A percentile compares a stretch with the other conserved stretches of the same genome.
phyloP scores from a whole-genome alignment of 2,888 invertebrate species.

The Campoplex nolae region DNA sequence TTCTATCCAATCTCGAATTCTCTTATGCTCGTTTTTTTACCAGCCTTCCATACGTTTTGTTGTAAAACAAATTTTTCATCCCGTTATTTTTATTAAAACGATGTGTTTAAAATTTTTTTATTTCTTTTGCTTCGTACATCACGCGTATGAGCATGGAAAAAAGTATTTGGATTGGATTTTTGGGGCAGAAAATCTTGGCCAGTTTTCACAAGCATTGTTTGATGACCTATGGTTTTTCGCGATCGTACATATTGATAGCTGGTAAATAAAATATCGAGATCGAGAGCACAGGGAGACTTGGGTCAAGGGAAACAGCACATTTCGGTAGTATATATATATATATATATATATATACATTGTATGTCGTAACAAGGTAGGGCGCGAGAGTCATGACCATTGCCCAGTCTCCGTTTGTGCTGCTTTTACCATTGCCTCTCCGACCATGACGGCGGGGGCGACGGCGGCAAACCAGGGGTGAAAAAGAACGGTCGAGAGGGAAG shows the following conservation, averaged over 20 bases:
- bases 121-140: neutral
- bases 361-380: constrained; percentile 38
- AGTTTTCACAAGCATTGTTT: constrained; percentile 69
- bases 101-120: neutral
- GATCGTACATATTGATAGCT: constrained; percentile 83
- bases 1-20: constrained; percentile 45
- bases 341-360: neutral
- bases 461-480: neutral
- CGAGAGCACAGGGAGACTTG: constrained; percentile 56
- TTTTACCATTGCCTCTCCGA: constrained; percentile 36
- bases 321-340: neutral
- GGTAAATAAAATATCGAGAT: constrained; percentile 82
- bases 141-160: neutral
- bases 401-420: constrained; percentile 59
- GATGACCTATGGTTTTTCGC: constrained; percentile 36
- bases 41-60: constrained; percentile 8
- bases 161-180: neutral
- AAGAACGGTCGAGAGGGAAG: neutral
- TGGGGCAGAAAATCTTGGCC: constrained; percentile 57
- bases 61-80: neutral
- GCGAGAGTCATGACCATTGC: constrained; percentile 48
- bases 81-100: neutral
- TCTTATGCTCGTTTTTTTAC: constrained; percentile 40
- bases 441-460: neutral
- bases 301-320: constrained; percentile 69